These are phyloP conservation scores for Notodonta dromedarius DNA, from an alignment of 2,888 invertebrate species.

Conservation along the genomic window DNA sequence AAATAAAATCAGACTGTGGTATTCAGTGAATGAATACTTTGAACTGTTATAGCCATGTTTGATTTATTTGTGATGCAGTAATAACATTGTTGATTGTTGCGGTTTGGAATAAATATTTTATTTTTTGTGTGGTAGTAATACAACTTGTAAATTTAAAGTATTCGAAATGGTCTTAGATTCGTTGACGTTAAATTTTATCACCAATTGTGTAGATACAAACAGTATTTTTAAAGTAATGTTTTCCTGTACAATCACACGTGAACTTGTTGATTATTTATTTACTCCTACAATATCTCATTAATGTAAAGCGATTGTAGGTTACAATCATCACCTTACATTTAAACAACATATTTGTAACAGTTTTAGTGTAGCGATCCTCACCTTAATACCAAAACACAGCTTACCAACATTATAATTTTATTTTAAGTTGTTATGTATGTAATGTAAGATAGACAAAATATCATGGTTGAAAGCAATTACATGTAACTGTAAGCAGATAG, in stretches of 20 bases:
- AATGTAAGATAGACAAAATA: slow-evolving; percentile 73
- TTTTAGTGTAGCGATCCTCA: slow-evolving; percentile 78
- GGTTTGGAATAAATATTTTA: slow-evolving; percentile 60
- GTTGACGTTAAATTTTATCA: slow-evolving; percentile 48
- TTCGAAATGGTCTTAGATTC: slow-evolving; percentile 38
- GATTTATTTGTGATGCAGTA: slow-evolving; percentile 47
- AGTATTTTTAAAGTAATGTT: slow-evolving; percentile 44
- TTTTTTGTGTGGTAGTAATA: slow-evolving; percentile 60
- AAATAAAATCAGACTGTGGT: slow-evolving; percentile 37
- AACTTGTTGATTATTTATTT: slow-evolving; percentile 20
- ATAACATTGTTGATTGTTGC: slow-evolving; percentile 64
- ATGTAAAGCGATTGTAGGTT: slow-evolving; percentile 25
- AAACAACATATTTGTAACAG: neutral
- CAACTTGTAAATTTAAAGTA: slow-evolving; percentile 50
- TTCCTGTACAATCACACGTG: slow-evolving; percentile 23
- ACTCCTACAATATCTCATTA: slow-evolving; percentile 22
- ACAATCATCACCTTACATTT: neutral
- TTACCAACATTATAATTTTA: slow-evolving; percentile 81
- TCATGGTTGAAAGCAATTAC: slow-evolving; percentile 70
- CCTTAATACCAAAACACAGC: slow-evolving; percentile 84
- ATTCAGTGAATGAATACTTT: slow-evolving; percentile 9
- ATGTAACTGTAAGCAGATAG: slow-evolving; percentile 62
- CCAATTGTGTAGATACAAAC: slow-evolving; percentile 34
- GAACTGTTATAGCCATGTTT: slow-evolving; percentile 22
- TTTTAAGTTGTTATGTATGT: slow-evolving; percentile 79